These are phyloP conservation scores for Hylyphantes graminicola DNA, from an alignment of 1,140 invertebrate genomes.

Conservation along the genomic window DNA sequence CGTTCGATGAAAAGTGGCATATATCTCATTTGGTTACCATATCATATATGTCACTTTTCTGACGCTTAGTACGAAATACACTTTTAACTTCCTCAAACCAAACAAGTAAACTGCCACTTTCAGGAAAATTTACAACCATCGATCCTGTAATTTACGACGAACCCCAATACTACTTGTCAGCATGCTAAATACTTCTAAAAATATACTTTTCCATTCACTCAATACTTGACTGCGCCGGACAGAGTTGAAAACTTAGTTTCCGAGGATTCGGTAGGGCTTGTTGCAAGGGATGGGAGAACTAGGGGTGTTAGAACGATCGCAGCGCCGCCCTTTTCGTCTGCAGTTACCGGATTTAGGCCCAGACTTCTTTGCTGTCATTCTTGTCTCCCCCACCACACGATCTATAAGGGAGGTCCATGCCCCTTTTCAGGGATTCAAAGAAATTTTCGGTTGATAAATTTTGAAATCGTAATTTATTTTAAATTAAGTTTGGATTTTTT, in stretches of 20 bases:
- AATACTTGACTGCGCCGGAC: neutral
- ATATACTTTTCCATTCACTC: too few species aligned
- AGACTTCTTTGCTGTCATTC: conserved; percentile 31
- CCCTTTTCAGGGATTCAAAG: neutral
- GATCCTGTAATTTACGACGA: too few species aligned
- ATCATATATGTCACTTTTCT: too few species aligned
- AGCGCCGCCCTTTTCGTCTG: neutral
- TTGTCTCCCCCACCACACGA: neutral
- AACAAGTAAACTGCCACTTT: too few species aligned
- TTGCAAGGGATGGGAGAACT: neutral
- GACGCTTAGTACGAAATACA: too few species aligned
- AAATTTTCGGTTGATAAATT: neutral
- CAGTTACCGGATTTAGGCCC: neutral
- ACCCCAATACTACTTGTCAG: too few species aligned
- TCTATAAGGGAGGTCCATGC: conserved; percentile 3
- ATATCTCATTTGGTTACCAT: too few species aligned
- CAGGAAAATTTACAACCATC: too few species aligned
- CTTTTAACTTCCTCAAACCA: too few species aligned
- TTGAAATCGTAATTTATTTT: neutral
- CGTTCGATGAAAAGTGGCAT: too few species aligned
- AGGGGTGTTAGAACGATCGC: neutral
- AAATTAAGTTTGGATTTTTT: neutral
- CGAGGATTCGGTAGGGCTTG: conserved; percentile 9
- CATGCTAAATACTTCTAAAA: too few species aligned
- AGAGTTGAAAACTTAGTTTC: conserved; percentile 11